Evolutionary conservation across 1,140 invertebrate genomes (phyloP).

Genomic region (Myzus persicae): DNA sequence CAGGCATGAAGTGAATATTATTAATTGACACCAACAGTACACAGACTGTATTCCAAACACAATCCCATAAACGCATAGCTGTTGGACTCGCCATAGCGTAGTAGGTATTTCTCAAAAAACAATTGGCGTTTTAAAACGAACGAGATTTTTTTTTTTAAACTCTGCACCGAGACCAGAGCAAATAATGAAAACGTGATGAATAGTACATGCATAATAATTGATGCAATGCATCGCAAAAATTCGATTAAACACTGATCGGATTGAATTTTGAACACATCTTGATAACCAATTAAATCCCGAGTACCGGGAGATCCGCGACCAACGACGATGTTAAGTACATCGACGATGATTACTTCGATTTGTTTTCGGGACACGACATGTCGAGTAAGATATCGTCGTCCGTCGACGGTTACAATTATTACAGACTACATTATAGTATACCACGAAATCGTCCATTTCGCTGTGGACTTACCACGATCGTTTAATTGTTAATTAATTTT

Average conservation of each 20-base stretch:
- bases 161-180: not conserved
- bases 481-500: not conserved
- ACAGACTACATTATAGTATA: constrained; percentile 20
- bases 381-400: not conserved
- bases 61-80: not conserved
- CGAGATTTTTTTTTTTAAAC: not conserved
- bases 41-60: not conserved
- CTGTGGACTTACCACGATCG: constrained; percentile 39
- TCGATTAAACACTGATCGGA: not conserved
- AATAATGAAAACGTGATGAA: not conserved
- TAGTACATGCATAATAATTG: not conserved
- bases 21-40: not conserved
- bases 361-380: not conserved
- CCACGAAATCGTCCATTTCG: constrained; percentile 50
- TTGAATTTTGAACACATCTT: not conserved
- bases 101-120: constrained; percentile 16
- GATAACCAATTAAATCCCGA: not conserved
- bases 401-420: not conserved
- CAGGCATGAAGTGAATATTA: not conserved
- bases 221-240: not conserved
- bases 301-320: not conserved
- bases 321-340: not conserved
- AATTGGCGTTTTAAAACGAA: not conserved
- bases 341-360: not conserved
- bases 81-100: not conserved